A percentile compares a stretch with the other conserved stretches of the same genome.
These are phyloP conservation scores for Hypsibius dujardini DNA, from an alignment of 1,140 invertebrate species.

Conservation along the genomic window DNA sequence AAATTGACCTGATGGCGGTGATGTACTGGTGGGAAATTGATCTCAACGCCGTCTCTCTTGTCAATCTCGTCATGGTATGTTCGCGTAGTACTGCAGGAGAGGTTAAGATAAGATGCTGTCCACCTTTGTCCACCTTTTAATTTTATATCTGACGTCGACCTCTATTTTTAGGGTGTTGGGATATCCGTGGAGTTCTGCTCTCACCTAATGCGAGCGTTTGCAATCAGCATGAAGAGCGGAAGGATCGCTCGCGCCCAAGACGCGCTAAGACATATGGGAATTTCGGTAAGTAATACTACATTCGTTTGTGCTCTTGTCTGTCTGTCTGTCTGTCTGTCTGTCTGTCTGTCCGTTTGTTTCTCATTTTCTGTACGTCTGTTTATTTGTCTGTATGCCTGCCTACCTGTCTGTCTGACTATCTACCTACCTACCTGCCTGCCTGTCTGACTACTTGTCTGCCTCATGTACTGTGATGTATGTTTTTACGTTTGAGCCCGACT, in stretches of 20 bases:
- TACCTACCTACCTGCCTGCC: no score
- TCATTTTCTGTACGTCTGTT: neutral
- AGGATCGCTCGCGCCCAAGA: constrained; percentile 46
- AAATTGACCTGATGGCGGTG: constrained; percentile 60
- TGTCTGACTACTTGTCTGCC: no score
- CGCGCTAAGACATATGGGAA: constrained; percentile 57
- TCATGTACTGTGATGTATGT: no score
- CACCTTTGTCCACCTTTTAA: no score
- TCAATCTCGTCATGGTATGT: constrained; percentile 83
- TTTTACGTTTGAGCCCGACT: no score
- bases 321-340: no score
- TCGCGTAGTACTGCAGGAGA: no score
- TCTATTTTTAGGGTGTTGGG: constrained; percentile 49
- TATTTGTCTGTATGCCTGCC: constrained; percentile 21
- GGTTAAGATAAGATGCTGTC: no score
- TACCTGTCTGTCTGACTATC: no score
- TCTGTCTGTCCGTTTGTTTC: constrained; percentile 22
- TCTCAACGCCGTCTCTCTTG: constrained; percentile 76
- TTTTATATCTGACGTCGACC: no score
- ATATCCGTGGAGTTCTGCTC: constrained; percentile 88
- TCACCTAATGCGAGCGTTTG: constrained; percentile 64
- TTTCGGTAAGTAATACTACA: constrained; percentile 46
- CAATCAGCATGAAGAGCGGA: constrained; percentile 43
- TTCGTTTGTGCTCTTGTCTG: no score
- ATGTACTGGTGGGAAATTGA: constrained; percentile 79